Percentiles rank a stretch among this genome's conserved stretches.
phyloP scores from a whole-genome alignment of 2,113 vertebrate species.

The Aix galericulata region DNA sequence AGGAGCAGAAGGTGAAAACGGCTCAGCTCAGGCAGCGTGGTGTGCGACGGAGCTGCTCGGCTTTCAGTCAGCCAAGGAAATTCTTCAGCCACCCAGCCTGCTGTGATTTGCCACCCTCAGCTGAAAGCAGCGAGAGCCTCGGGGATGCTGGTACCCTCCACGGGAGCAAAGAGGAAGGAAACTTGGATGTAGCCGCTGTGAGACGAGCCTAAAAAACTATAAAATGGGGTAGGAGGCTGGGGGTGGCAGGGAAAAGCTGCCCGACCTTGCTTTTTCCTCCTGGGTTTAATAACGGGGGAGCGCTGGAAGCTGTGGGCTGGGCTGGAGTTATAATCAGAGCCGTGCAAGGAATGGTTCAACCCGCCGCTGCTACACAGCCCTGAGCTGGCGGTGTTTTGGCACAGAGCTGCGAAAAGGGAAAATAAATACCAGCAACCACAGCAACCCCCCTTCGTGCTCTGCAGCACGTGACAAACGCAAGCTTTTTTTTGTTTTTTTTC shows the following conservation, averaged over 20 bases:
- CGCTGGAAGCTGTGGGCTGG: background rate
- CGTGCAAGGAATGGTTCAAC: background rate
- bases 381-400: background rate
- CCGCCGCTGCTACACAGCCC: background rate
- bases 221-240: background rate
- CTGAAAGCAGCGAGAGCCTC: background rate
- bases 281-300: background rate
- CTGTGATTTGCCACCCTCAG: background rate
- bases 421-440: too few relatives aligned
- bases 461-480: background rate
- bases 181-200: background rate
- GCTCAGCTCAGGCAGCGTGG: background rate
- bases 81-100: background rate
- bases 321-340: slow-evolving; percentile 42
- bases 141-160: background rate
- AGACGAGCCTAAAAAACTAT: background rate
- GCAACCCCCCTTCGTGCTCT: background rate
- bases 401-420: background rate
- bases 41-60: background rate
- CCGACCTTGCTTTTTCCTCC: background rate
- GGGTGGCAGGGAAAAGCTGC: background rate
- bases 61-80: background rate
- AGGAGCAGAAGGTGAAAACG: background rate
- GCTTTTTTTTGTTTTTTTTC: background rate
- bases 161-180: background rate